These are phyloP conservation scores for Acronicta psi DNA, from an alignment of 2,888 invertebrate species.

Conservation along the genomic window DNA sequence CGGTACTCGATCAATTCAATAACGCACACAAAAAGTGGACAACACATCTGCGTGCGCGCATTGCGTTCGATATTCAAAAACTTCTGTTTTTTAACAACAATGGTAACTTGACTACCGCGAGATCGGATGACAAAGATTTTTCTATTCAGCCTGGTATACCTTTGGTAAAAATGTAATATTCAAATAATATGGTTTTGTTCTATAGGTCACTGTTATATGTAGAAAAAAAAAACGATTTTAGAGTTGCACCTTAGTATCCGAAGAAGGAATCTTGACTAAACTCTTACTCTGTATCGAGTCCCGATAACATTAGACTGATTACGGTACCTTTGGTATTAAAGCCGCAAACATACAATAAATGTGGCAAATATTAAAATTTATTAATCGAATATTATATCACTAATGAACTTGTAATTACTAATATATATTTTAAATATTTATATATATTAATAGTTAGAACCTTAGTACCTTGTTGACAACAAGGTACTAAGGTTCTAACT, in stretches of 20 bases:
- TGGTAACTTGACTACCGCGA: conserved; percentile 76
- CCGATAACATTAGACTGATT: too few species aligned
- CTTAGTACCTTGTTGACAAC: too few species aligned
- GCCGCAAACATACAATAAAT: too few species aligned
- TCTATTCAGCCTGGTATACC: conserved; percentile 41
- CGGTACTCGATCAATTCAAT: conserved; percentile 77
- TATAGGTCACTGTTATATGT: background rate
- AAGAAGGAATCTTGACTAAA: background rate
- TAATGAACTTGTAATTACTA: too few species aligned
- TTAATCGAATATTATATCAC: too few species aligned
- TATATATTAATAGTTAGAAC: too few species aligned
- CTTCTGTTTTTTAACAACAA: conserved; percentile 70
- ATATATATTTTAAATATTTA: too few species aligned
- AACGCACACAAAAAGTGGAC: conserved; percentile 80
- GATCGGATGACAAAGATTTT: conserved; percentile 70
- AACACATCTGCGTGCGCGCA: conserved; percentile 81
- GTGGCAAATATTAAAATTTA: too few species aligned
- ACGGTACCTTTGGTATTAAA: too few species aligned
- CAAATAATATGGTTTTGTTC: conserved; percentile 29
- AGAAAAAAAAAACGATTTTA: background rate
- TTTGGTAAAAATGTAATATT: conserved; percentile 38
- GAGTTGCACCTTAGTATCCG: too few species aligned
- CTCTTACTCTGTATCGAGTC: too few species aligned
- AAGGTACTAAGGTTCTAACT: too few species aligned
- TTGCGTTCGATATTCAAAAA: conserved; percentile 79